Evolutionary conservation across 2,888 invertebrate species (phyloP).

Genomic region (Agonopterix alstromeriana): DNA sequence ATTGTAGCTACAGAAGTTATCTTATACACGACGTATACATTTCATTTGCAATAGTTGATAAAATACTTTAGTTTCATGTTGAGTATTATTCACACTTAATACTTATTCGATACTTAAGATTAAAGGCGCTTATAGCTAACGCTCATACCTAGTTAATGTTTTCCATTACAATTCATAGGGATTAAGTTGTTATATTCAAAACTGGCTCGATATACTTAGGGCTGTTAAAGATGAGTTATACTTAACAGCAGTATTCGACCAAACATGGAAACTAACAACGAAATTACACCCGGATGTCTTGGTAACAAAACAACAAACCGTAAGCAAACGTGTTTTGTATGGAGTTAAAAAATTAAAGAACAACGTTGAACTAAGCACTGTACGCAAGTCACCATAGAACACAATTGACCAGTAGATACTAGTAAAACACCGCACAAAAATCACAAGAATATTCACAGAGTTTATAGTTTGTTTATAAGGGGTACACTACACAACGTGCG

Average conservation of each 20-base stretch:
- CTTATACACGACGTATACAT: no score
- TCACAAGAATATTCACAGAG: constrained; percentile 48
- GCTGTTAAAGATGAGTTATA: no score
- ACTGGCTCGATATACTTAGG: no score
- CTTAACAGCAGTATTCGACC: constrained; percentile 13
- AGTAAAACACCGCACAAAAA: constrained; percentile 36
- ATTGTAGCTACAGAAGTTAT: no score
- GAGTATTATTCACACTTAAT: no score
- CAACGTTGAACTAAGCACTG: constrained; percentile 39
- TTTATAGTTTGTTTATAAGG: constrained; percentile 42
- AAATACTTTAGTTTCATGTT: no score
- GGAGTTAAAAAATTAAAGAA: constrained; percentile 44
- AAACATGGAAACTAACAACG: constrained; percentile 30
- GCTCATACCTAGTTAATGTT: constrained; percentile 22
- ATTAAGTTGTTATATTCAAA: not conserved
- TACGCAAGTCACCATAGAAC: constrained; percentile 38
- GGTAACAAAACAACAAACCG: constrained; percentile 68
- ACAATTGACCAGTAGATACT: constrained; percentile 2
- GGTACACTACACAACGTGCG: constrained; percentile 36
- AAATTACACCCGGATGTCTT: constrained; percentile 62
- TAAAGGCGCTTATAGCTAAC: no score
- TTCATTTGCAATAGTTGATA: no score
- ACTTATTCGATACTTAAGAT: no score
- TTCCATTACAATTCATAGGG: constrained; percentile 22
- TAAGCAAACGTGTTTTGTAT: constrained; percentile 64